These are phyloP conservation scores for Meda fulgida DNA, from an alignment of 2,797 vertebrate genomes.

Conservation along the genomic window DNA sequence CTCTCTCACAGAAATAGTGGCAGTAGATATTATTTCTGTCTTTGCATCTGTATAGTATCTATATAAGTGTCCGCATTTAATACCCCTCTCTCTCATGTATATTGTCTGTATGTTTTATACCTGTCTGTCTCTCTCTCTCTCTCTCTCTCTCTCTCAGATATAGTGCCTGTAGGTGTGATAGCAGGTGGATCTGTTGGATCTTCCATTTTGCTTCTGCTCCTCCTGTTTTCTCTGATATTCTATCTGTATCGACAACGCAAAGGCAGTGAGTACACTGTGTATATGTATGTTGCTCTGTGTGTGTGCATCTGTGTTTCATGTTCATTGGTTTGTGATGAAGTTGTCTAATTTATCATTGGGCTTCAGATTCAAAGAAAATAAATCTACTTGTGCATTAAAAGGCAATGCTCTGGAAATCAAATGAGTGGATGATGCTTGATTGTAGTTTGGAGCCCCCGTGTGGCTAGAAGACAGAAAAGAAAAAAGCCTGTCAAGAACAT, in stretches of 20 bases:
- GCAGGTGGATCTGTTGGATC: constrained; percentile 88
- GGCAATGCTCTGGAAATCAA: neutral
- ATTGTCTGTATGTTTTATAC: constrained; percentile 56
- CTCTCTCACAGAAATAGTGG: neutral
- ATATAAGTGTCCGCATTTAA: neutral
- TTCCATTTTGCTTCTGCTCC: constrained; percentile 84
- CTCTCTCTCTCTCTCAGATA: constrained; percentile 79
- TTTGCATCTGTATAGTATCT: neutral
- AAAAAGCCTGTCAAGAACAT: neutral
- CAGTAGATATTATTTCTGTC: neutral
- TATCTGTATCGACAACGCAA: constrained; percentile 94
- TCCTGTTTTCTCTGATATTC: constrained; percentile 83
- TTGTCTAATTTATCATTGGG: neutral
- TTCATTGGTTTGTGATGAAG: neutral
- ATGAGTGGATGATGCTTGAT: neutral
- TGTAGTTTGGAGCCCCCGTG: neutral
- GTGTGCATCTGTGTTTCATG: neutral
- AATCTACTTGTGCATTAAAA: neutral
- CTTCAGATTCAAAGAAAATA: neutral
- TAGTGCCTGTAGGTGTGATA: constrained; percentile 91
- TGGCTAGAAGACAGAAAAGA: neutral
- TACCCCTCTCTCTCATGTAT: neutral
- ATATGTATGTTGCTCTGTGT: neutral
- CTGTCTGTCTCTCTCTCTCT: constrained; percentile 59
- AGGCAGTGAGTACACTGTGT: constrained; percentile 82